These are phyloP conservation scores for Molothrus aeneus DNA, from an alignment of 2,797 vertebrate species.

Conservation along the genomic window DNA sequence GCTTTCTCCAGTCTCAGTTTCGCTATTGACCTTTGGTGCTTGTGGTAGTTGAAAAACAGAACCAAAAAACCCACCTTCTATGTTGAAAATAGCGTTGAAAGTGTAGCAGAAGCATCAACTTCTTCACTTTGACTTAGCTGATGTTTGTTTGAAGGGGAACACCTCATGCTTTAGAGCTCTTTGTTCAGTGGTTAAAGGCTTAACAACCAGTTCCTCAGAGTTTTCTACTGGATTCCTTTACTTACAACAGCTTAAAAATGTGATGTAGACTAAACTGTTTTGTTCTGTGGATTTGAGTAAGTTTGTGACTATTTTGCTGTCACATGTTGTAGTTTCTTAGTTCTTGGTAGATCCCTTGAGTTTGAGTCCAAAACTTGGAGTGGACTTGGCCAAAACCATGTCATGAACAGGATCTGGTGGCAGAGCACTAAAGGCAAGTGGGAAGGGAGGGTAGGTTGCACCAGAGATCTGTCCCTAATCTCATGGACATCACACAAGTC, in stretches of 20 bases:
- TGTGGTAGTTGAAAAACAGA: not conserved
- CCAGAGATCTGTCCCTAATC: not conserved
- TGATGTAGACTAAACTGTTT: rapidly evolving
- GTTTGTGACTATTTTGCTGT: not conserved
- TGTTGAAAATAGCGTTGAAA: constrained; percentile 38
- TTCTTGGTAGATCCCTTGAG: not conserved
- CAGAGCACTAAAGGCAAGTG: not conserved
- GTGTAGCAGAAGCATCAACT: not conserved
- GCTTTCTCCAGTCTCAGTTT: not conserved
- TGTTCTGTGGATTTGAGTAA: not conserved
- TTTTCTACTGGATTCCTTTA: not conserved
- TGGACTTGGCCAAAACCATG: not conserved
- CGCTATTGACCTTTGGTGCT: not conserved
- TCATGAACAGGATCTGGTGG: not conserved
- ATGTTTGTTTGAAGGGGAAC: constrained; percentile 38
- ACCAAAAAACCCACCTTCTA: not conserved
- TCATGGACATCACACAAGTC: rapidly evolving
- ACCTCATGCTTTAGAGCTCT: not conserved
- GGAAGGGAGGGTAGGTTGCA: not conserved
- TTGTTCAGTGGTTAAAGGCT: not conserved
- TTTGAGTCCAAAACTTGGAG: not conserved
- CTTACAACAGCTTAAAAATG: not conserved
- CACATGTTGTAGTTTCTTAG: not conserved
- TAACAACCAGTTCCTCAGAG: not conserved
- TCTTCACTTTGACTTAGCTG: not conserved